Conservation (phyloP, 1,140 invertebrate genomes). For the Sarcophaga bullata region DNA sequence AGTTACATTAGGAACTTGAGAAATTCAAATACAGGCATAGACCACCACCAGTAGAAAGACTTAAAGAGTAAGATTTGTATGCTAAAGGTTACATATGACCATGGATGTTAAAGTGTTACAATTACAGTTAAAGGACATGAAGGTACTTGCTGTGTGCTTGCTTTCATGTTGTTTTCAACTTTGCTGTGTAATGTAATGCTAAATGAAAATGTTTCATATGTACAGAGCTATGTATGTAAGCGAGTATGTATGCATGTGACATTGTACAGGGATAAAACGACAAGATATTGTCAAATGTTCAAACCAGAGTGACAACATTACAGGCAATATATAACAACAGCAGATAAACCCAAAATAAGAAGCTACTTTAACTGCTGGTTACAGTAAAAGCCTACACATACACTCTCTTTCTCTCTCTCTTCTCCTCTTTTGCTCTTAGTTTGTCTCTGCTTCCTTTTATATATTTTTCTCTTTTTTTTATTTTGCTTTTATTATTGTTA, state of each 20-base stretch:
- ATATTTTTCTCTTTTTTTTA: too few species aligned
- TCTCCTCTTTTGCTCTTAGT: too few species aligned
- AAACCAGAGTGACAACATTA: background rate
- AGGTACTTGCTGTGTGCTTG: background rate
- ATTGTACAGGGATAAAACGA: background rate
- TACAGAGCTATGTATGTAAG: too few species aligned
- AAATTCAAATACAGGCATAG: background rate
- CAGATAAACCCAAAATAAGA: background rate
- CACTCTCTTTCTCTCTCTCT: background rate
- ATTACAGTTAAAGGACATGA: background rate
- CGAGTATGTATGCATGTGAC: too few species aligned
- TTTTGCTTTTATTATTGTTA: background rate
- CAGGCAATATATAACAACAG: background rate
- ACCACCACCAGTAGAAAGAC: too few species aligned
- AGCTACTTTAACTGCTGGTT: background rate
- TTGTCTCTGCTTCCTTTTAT: too few species aligned
- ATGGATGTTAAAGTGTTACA: background rate
- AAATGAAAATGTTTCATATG: too few species aligned
- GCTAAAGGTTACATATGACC: too few species aligned
- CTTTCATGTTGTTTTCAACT: background rate
- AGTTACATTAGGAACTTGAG: too few species aligned
- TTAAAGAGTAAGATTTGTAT: too few species aligned
- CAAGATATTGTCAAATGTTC: constrained; percentile 7
- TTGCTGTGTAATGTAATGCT: background rate
- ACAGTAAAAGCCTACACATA: background rate